Conservation (phyloP, 2,888 invertebrate genomes). For the Eupsilia transversa region DNA sequence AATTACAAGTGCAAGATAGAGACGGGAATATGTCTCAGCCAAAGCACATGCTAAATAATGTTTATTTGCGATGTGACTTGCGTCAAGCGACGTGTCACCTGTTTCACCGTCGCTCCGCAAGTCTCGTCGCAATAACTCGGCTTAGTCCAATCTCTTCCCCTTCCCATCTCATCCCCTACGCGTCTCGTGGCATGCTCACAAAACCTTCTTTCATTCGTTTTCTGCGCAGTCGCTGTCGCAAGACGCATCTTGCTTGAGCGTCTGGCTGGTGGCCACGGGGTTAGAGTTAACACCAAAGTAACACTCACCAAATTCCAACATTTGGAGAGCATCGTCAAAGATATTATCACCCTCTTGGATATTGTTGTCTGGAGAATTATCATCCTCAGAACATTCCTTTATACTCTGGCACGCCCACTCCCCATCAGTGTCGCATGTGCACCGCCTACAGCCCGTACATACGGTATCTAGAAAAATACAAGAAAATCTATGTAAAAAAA, state of each 20-base stretch:
- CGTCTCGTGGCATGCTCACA: neutral
- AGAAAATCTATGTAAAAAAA: neutral
- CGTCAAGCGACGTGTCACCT: neutral
- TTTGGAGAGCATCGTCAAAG: constrained; percentile 49
- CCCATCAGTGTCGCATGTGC: constrained; percentile 73
- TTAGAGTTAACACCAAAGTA: neutral
- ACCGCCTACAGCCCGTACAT: constrained; percentile 81
- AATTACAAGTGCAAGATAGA: neutral
- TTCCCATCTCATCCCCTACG: too few species aligned
- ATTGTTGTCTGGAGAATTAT: constrained; percentile 4
- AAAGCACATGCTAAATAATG: neutral
- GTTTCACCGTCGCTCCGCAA: neutral
- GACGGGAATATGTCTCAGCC: neutral
- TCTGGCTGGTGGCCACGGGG: neutral
- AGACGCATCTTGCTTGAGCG: neutral
- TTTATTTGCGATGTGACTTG: neutral
- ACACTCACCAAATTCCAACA: constrained; percentile 42
- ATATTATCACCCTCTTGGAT: constrained; percentile 13
- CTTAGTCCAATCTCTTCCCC: too few species aligned
- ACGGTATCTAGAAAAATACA: constrained; percentile 73
- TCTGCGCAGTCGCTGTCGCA: neutral
- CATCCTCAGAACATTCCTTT: constrained; percentile 65
- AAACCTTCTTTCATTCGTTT: neutral
- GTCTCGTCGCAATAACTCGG: neutral
- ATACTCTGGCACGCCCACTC: constrained; percentile 76